These are phyloP conservation scores for Cyprinodon brontotheroides DNA, from an alignment of 2,113 vertebrate species.

Conservation along the genomic window DNA sequence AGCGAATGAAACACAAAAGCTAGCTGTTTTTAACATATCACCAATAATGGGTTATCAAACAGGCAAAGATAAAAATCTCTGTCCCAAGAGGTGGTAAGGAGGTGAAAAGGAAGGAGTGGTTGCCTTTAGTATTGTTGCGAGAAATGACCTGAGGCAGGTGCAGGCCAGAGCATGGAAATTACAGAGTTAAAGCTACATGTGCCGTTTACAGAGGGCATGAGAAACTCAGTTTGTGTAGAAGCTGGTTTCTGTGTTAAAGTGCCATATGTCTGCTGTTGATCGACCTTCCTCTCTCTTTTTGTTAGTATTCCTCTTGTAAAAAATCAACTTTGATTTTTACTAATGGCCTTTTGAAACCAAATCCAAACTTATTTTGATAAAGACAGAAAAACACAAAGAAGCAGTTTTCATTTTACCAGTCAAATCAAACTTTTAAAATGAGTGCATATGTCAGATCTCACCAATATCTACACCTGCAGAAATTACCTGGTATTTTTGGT, in stretches of 20 bases:
- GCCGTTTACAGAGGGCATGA: constrained; percentile 30
- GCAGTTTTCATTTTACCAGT: too few species aligned
- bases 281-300: not conserved
- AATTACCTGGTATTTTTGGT: not conserved
- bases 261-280: not conserved
- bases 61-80: constrained; percentile 27
- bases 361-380: not conserved
- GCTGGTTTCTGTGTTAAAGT: constrained; percentile 9
- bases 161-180: constrained; percentile 57
- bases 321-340: not conserved
- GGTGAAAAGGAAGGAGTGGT: constrained; percentile 38
- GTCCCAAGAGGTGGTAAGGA: constrained; percentile 28
- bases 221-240: constrained; percentile 10
- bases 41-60: constrained; percentile 59
- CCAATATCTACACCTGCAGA: not conserved
- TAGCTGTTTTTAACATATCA: constrained; percentile 34
- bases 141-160: constrained; percentile 66
- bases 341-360: not conserved
- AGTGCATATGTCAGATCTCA: not conserved
- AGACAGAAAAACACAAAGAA: too few species aligned
- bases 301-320: not conserved
- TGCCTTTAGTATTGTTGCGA: constrained; percentile 41
- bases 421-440: not conserved
- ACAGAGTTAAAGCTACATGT: constrained; percentile 37
- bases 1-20: constrained; percentile 27